These are phyloP conservation scores for Augochlora pura DNA, from an alignment of 1,140 invertebrate species.

Conservation along the genomic window DNA sequence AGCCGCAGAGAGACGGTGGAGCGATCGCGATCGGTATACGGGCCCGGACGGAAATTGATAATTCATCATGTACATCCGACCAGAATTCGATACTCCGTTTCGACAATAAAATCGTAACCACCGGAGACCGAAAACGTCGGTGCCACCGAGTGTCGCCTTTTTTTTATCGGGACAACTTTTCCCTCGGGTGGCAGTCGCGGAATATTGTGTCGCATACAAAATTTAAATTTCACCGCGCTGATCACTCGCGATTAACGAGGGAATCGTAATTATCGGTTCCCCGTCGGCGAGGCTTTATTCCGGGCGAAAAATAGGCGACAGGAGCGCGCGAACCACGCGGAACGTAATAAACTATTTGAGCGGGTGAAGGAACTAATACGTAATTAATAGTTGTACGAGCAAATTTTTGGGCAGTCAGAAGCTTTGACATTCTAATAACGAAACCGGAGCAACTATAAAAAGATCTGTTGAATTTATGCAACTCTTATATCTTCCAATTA, in stretches of 20 bases:
- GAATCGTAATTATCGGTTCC: background rate
- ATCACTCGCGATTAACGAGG: constrained; percentile 3
- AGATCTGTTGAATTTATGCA: too few species aligned
- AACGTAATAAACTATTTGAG: background rate
- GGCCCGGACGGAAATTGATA: constrained; percentile 30
- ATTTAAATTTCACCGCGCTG: constrained; percentile 2
- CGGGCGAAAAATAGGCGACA: too few species aligned
- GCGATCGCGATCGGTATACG: constrained; percentile 1
- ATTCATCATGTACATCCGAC: constrained; percentile 18
- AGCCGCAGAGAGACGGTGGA: background rate
- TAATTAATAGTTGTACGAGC: too few species aligned
- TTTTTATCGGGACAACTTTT: constrained; percentile 15
- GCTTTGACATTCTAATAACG: too few species aligned
- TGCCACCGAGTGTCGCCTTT: background rate
- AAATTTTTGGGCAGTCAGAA: too few species aligned
- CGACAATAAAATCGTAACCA: constrained; percentile 17
- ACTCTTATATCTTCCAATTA: too few species aligned
- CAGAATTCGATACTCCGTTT: background rate
- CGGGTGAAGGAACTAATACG: too few species aligned
- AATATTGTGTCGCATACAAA: background rate
- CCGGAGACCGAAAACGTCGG: background rate
- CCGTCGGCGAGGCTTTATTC: background rate
- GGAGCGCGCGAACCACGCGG: background rate
- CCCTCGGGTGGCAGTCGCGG: background rate
- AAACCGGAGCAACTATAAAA: too few species aligned